Percentiles rank a stretch among this genome's conserved stretches.
Conservation (phyloP, 2,113 vertebrate species). For the Eonycteris spelaea region DNA sequence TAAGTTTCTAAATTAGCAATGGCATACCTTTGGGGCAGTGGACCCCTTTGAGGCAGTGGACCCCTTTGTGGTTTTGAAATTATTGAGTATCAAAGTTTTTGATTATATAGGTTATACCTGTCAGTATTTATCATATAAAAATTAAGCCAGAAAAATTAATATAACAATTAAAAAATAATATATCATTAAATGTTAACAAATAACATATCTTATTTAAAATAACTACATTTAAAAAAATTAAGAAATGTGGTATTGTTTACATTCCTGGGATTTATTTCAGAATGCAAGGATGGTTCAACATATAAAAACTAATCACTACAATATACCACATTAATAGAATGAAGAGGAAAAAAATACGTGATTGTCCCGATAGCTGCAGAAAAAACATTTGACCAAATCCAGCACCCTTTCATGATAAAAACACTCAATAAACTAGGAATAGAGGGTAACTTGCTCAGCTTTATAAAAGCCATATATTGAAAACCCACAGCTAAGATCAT, state of each 20-base stretch:
- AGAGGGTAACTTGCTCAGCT: background rate
- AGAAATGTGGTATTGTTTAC: background rate
- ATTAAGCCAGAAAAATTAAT: background rate
- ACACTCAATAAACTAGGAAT: background rate
- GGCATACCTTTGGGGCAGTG: background rate
- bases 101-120: background rate
- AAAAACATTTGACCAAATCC: background rate
- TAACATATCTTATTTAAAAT: background rate
- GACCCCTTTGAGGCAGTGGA: background rate
- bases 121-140: background rate
- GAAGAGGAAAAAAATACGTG: background rate
- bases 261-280: background rate
- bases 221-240: background rate
- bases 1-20: background rate
- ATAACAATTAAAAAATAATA: background rate
- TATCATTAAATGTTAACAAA: background rate
- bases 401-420: background rate
- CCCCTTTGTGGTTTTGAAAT: constrained; percentile 9
- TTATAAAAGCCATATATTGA: background rate
- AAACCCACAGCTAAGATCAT: background rate
- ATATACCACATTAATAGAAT: background rate
- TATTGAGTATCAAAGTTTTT: background rate
- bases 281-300: background rate
- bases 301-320: background rate
- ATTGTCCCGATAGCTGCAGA: background rate